Evolutionary conservation across 2,113 vertebrate genomes (phyloP), one percentile per base, ranked within the genome.

Genomic region (Camelus dromedarius): DNA sequence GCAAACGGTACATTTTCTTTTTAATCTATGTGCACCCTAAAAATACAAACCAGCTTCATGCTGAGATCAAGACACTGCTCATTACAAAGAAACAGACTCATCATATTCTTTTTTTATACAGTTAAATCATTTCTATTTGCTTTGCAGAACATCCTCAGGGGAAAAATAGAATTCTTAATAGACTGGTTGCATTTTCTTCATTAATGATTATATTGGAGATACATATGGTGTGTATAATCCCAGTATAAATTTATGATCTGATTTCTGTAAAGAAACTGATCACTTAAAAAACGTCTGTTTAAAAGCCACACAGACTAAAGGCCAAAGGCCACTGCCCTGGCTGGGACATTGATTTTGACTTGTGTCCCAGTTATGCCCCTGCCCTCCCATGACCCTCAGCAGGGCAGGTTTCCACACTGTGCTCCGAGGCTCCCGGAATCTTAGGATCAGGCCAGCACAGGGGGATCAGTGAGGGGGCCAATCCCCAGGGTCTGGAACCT

Each of bases 21-120:
- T 64, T 50, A 56, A 58, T 93, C 77, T 56, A 0, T 35, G 67
- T 0, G 10, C 8, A 1, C 66, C 82, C 79, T 95, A 85, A 96
- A 95, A 93, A 96, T 89, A 79, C 77, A 94, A 82, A 12, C 32
- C 54, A 38, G 35, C 89, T 89, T 89, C 46, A 38, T 16, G 6
- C 50, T 8, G 62, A 95, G 83, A 95, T 86, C 83, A n/a, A 73
- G 89, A 85, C 77, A 72, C 66, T 48, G 26, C 42, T 75, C 79
- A 83, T 92, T 82, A 86, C 13, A 81, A 90, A 90, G 42, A 79
- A 75, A 66, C 6, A 79, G 50, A 89, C 62, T 92, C 50, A 64
- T 75, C n/a, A 11, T 16, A 52, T 54, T 90, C 38, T 35, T 70
- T 86, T 82, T 86, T 87, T 48, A 86, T 56, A 56, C 42, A 48